phyloP scores from a whole-genome alignment of 2,113 vertebrate species.

The Callithrix jacchus region DNA sequence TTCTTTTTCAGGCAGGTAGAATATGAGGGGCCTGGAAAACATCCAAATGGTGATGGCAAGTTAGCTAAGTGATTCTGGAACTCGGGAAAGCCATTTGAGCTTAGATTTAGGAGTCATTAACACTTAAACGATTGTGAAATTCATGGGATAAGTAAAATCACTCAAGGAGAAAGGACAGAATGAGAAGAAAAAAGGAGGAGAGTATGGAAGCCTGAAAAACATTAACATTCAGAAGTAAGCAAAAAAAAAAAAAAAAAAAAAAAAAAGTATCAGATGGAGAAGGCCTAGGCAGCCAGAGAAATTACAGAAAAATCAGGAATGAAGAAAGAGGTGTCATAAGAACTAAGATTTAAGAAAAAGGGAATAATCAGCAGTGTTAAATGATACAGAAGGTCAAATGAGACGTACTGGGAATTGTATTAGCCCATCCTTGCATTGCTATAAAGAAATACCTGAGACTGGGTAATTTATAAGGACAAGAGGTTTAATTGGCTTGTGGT shows the following conservation, averaged over 20 bases:
- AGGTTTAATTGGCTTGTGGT: too few relatives aligned
- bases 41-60: background rate
- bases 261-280: background rate
- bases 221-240: background rate
- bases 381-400: background rate
- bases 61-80: slow-evolving; percentile 5
- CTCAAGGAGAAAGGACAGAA: background rate
- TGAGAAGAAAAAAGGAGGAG: background rate
- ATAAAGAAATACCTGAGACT: too few relatives aligned
- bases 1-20: background rate
- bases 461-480: too few relatives aligned
- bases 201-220: background rate
- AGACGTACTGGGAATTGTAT: background rate
- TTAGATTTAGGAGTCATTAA: slow-evolving; percentile 30
- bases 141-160: background rate
- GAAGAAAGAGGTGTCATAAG: background rate
- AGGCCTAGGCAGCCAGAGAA: background rate
- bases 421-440: too few relatives aligned
- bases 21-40: background rate
- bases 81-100: slow-evolving; percentile 13
- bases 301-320: background rate
- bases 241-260: background rate
- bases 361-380: background rate
- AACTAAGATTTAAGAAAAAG: background rate
- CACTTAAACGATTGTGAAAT: slow-evolving; percentile 23